Evolutionary conservation across 2,113 vertebrate species (phyloP).

Genomic region (Pteropus alecto): DNA sequence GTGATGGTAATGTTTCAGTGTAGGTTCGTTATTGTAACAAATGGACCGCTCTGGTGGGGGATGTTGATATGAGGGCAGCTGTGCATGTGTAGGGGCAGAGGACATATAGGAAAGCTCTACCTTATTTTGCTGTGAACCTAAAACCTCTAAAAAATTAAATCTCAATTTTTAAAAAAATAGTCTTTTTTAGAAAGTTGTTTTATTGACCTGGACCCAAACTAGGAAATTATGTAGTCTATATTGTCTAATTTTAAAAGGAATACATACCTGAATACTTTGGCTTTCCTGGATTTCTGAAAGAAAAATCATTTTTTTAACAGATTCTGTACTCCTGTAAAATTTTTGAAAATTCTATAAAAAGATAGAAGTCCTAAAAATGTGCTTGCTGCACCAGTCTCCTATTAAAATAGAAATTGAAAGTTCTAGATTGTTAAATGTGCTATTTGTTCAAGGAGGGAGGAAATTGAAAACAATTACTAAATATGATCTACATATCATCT

Average conservation of each 20-base stretch:
- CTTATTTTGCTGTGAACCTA: neutral
- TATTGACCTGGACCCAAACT: neutral
- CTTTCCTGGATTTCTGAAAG: neutral
- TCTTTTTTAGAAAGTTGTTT: neutral
- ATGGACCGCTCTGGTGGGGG: neutral
- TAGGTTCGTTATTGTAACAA: neutral
- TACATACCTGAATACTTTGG: neutral
- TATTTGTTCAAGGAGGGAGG: neutral
- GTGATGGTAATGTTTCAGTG: neutral
- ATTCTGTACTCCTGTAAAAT: neutral
- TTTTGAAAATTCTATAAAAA: neutral
- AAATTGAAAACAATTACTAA: slow-evolving; percentile 7
- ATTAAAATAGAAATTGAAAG: neutral
- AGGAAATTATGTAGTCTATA: neutral
- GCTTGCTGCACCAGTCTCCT: neutral
- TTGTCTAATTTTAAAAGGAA: neutral
- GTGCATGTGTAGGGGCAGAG: neutral
- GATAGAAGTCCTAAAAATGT: neutral
- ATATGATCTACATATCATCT: neutral
- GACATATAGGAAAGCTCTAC: neutral
- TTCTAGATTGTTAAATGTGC: neutral
- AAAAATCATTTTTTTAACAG: neutral
- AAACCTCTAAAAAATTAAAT: neutral
- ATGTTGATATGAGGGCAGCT: neutral
- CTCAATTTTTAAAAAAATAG: neutral